phyloP scores from a whole-genome alignment of 92 coral and sea anemone genomes.

The Blastomussa wellsi region DNA sequence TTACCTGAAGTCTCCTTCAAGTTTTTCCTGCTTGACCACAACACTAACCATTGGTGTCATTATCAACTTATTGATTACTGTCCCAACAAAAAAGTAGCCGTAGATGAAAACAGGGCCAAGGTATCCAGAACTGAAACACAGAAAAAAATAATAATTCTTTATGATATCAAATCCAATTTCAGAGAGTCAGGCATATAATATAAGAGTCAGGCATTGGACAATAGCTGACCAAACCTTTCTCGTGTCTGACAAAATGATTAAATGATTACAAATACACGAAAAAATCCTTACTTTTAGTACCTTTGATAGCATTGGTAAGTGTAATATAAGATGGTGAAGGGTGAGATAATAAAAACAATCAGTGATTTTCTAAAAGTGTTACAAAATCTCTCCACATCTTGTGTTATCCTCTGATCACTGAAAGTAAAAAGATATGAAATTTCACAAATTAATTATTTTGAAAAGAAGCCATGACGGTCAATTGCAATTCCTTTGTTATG shows the following conservation, averaged over 20 bases:
- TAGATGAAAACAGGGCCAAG: conserved; percentile 90
- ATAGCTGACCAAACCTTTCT: too few species aligned
- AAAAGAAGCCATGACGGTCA: neutral
- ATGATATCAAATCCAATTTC: too few species aligned
- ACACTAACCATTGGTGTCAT: conserved; percentile 90
- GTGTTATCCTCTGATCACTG: conserved; percentile 94
- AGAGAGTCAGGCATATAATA: too few species aligned
- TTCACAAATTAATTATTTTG: neutral
- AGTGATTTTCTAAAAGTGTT: conserved; percentile 69
- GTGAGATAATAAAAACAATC: conserved; percentile 79
- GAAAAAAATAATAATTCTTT: neutral
- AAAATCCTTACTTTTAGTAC: conserved; percentile 33
- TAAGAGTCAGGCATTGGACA: too few species aligned
- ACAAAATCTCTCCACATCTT: conserved; percentile 89
- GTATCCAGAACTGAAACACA: conserved; percentile 78
- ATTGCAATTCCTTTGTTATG: too few species aligned
- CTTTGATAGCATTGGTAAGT: conserved; percentile 93
- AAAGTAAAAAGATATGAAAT: neutral
- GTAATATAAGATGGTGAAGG: conserved; percentile 87
- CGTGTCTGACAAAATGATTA: neutral
- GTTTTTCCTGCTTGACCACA: conserved; percentile 87
- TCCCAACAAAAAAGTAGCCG: conserved; percentile 85
- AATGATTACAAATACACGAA: too few species aligned
- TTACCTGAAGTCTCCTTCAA: conserved; percentile 92
- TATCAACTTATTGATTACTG: conserved; percentile 81